These are phyloP conservation scores for Bombus confusus DNA, from an alignment of 1,140 invertebrate genomes.

Conservation along the genomic window DNA sequence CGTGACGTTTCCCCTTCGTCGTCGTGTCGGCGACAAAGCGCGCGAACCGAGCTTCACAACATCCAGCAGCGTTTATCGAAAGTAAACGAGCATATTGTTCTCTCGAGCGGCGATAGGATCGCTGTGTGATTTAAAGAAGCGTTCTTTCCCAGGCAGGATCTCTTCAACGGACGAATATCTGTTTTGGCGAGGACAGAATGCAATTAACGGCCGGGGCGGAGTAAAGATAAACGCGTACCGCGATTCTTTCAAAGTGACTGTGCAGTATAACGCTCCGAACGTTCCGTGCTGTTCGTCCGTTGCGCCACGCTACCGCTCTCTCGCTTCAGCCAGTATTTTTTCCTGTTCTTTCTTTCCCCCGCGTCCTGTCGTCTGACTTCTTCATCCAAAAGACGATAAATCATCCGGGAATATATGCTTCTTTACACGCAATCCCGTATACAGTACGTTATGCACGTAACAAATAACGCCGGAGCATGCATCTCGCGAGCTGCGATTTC, in stretches of 20 bases:
- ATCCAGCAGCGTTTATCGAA: neutral
- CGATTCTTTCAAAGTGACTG: constrained; percentile 44
- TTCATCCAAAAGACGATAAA: constrained; percentile 58
- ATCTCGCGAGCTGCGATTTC: constrained; percentile 41
- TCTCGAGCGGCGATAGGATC: neutral
- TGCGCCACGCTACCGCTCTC: neutral
- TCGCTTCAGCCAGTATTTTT: constrained; percentile 8
- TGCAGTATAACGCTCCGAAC: constrained; percentile 26
- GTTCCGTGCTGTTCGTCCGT: neutral
- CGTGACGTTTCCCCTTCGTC: neutral
- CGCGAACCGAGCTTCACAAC: neutral
- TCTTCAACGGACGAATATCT: neutral
- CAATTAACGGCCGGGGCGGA: constrained; percentile 49
- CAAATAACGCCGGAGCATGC: constrained; percentile 59
- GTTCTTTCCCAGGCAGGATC: neutral
- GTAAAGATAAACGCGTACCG: constrained; percentile 44
- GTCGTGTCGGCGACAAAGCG: neutral
- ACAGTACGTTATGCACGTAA: constrained; percentile 37
- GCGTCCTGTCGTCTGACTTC: constrained; percentile 49
- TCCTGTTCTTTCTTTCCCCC: constrained; percentile 9
- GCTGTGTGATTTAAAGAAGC: neutral
- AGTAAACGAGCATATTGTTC: neutral
- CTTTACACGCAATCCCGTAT: constrained; percentile 47
- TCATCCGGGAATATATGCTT: constrained; percentile 50
- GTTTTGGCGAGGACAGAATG: constrained; percentile 22